phyloP scores from a whole-genome alignment of 2,797 vertebrate genomes.

The Takifugu ocellatus region DNA sequence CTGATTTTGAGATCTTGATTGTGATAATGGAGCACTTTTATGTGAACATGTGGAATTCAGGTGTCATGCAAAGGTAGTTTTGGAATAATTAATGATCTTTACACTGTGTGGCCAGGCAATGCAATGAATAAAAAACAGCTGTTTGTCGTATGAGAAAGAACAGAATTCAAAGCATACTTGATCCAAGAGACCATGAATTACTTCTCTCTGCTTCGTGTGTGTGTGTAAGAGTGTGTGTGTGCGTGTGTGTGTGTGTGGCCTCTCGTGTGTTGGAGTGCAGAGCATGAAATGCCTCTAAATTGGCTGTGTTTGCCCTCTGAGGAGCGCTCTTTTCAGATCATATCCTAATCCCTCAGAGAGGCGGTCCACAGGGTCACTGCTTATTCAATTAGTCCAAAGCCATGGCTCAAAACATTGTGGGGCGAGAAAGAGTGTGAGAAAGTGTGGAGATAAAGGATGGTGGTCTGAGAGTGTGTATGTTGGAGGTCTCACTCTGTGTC shows the following conservation, averaged over 20 bases:
- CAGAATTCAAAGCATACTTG: constrained; percentile 64
- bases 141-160: constrained; percentile 60
- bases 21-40: constrained; percentile 6
- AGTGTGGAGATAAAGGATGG: constrained; percentile 44
- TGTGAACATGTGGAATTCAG: constrained; percentile 15
- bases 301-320: constrained; percentile 74
- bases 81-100: constrained; percentile 40
- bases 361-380: constrained; percentile 70
- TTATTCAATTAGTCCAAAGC: constrained; percentile 77
- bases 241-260: constrained; percentile 59
- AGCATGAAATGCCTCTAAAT: constrained; percentile 79
- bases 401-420: constrained; percentile 60
- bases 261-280: constrained; percentile 59
- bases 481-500: constrained; percentile 15
- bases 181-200: constrained; percentile 66
- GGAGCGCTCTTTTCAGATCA: constrained; percentile 72
- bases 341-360: constrained; percentile 79
- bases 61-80: constrained; percentile 26
- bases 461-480: constrained; percentile 26
- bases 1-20: constrained; percentile 2
- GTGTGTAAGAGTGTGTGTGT: constrained; percentile 53
- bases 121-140: constrained; percentile 56
- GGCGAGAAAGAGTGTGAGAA: constrained; percentile 66
- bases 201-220: constrained; percentile 39
- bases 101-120: constrained; percentile 27